Conservation (phyloP, 2,113 vertebrate species). For the Aegithalos caudatus region DNA sequence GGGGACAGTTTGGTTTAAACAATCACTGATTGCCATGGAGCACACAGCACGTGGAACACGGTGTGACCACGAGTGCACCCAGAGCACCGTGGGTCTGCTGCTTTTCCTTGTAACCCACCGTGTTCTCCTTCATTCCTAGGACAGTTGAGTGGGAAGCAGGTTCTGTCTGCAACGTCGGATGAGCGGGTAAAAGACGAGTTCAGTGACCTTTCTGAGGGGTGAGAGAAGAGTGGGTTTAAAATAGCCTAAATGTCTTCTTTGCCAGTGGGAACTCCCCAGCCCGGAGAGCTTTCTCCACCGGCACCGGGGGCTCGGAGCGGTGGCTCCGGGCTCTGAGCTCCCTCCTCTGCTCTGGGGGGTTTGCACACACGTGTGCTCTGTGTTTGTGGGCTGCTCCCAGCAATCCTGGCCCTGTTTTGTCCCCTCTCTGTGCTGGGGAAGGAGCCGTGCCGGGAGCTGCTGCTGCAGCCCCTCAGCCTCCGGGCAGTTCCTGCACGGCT, state of each 20-base stretch:
- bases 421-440: not conserved
- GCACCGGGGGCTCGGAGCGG: accelerated
- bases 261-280: not conserved
- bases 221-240: conserved; percentile 81
- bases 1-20: not conserved
- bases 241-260: conserved; percentile 68
- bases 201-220: conserved; percentile 93
- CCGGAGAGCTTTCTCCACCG: not conserved
- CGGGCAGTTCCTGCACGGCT: accelerated
- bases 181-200: conserved; percentile 82
- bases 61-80: not conserved
- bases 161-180: conserved; percentile 69
- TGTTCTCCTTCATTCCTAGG: conserved; percentile 70
- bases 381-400: not conserved
- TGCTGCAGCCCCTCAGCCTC: not conserved
- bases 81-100: not conserved
- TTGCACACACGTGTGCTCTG: not conserved
- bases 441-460: accelerated
- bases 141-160: conserved; percentile 70
- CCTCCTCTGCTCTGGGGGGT: not conserved
- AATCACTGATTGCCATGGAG: accelerated
- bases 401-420: not conserved
- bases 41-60: accelerated
- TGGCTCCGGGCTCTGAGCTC: not conserved
- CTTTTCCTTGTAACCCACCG: conserved; percentile 16